phyloP scores from a whole-genome alignment of 1,140 invertebrate species.

The Ctenoplectra terminalis region DNA sequence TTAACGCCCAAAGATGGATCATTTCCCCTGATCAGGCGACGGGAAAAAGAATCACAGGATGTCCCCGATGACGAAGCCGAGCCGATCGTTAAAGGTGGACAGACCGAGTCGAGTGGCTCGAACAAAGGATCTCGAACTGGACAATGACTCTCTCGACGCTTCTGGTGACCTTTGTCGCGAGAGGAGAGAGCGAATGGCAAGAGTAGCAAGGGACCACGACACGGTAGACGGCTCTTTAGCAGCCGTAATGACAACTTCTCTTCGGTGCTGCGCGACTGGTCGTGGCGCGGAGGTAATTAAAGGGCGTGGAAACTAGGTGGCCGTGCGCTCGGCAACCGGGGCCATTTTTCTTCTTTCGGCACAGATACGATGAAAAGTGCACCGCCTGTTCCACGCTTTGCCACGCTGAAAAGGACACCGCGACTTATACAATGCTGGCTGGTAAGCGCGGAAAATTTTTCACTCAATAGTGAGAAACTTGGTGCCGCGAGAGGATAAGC shows the following conservation, averaged over 20 bases:
- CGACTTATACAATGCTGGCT: conserved; percentile 20
- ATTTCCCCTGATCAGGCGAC: background rate
- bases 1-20: conserved; percentile 11
- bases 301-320: conserved; percentile 62
- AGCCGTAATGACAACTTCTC: conserved; percentile 58
- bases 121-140: conserved; percentile 57
- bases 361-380: conserved; percentile 49
- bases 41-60: conserved; percentile 19
- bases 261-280: conserved; percentile 30
- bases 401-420: conserved; percentile 12
- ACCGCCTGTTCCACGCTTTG: background rate
- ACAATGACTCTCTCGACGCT: conserved; percentile 46
- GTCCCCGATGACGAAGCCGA: conserved; percentile 39
- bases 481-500: background rate
- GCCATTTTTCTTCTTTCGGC: conserved; percentile 19
- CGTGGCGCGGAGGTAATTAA: conserved; percentile 62
- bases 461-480: conserved; percentile 45
- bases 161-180: conserved; percentile 45
- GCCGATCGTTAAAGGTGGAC: conserved; percentile 17
- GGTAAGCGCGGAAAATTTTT: conserved; percentile 11
- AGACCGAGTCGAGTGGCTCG: conserved; percentile 31
- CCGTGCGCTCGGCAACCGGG: conserved; percentile 5
- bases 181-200: background rate
- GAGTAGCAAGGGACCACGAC: background rate
- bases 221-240: conserved; percentile 21